Conservation (phyloP, 2,888 invertebrate genomes). For the Cerastoderma edule region DNA sequence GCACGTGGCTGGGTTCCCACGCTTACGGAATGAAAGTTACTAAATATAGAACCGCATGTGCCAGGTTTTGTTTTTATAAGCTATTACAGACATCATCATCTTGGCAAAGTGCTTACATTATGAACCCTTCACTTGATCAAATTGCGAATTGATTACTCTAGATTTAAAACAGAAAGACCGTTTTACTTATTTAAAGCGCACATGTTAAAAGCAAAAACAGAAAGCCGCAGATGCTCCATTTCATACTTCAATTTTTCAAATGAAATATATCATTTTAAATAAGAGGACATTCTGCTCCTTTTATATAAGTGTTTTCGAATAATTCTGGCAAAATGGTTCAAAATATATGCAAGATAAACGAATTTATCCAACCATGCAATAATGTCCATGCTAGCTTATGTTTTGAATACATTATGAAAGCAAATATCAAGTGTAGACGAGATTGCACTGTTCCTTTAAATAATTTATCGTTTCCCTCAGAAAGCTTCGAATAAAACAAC, state of each 20-base stretch:
- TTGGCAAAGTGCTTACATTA: constrained; percentile 21
- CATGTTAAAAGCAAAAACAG: no score
- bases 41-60: constrained; percentile 25
- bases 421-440: no score
- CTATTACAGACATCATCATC: constrained; percentile 25
- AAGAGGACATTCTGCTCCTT: background rate
- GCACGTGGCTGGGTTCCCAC: constrained; percentile 27
- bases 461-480: no score
- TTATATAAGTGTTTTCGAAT: background rate
- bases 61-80: constrained; percentile 28
- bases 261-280: background rate
- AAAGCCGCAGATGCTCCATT: background rate
- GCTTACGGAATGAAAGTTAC: constrained; percentile 25
- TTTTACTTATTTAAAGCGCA: no score
- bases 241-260: background rate
- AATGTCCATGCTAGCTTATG: no score
- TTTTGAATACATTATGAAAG: no score
- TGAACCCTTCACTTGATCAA: background rate
- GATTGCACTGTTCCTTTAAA: no score
- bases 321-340: background rate
- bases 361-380: no score
- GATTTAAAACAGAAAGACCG: background rate
- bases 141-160: background rate
- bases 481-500: no score
- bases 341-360: background rate